A percentile compares a stretch with the other conserved stretches of the same genome.
These are phyloP conservation scores for Euleptes europaea DNA, from an alignment of 2,113 vertebrate species.

Conservation along the genomic window DNA sequence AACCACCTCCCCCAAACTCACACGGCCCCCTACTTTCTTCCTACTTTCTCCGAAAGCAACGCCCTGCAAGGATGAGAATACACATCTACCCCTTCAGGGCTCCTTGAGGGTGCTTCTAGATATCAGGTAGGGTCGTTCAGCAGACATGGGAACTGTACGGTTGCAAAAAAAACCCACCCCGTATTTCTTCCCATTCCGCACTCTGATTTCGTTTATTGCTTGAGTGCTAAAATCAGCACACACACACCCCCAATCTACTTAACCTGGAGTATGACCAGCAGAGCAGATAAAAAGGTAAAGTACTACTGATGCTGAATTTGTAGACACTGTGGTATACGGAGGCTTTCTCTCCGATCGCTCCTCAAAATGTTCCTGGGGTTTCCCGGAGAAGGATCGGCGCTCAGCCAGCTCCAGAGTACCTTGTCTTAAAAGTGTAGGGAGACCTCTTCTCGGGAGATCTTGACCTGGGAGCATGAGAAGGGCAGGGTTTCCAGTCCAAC, in stretches of 20 bases:
- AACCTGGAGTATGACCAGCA: background rate
- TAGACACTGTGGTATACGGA: background rate
- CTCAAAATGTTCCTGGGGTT: background rate
- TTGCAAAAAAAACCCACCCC: background rate
- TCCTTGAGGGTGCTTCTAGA: background rate
- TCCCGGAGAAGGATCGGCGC: background rate
- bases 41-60: background rate
- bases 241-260: no score
- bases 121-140: background rate
- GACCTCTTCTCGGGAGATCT: background rate
- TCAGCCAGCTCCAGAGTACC: background rate
- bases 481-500: background rate
- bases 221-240: background rate
- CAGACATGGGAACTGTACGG: background rate
- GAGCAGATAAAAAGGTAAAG: background rate
- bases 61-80: background rate
- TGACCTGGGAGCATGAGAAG: background rate
- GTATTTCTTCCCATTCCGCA: background rate
- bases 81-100: background rate
- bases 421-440: background rate
- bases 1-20: background rate
- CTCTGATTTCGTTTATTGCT: background rate
- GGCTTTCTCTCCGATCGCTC: background rate
- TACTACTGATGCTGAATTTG: background rate
- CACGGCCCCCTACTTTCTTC: no score